Evolutionary conservation across 2,797 vertebrate species (phyloP), one percentile per base, ranked within the genome.

Genomic region (Poecilia gillii): DNA sequence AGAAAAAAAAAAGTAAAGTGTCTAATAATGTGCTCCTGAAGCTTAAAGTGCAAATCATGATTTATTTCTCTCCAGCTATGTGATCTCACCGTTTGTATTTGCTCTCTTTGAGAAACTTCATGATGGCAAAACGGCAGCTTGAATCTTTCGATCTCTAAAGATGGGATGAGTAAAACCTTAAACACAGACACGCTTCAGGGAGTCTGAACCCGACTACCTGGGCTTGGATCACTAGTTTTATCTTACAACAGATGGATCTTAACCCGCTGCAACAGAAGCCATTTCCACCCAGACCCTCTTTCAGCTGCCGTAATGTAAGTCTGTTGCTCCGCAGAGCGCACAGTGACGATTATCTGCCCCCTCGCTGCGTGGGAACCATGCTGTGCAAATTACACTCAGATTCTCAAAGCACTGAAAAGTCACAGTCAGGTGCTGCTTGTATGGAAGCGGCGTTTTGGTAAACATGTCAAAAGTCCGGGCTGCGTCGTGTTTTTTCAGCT

Each of bases 371-470:
- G 11, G 28, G n/a, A 1, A 59, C 28, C 28, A 31, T 3, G 28
- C 57, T 59, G 57, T 31, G 57, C 28, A 59, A 59, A 31, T 31
- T 28, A 59, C n/a, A 0, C 57, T 28, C 28, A 59, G 55, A 31
- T 12, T 28, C 55, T 31, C 55, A 28, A 59, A 28, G 55, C 25
- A 59, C n/a, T 31, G 57, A 31, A 14, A 14, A 59, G n/a, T 31
- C 57, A 59, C 53, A 55, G 28, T 59, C 57, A 59, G 57, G 57
- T 59, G 13, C 57, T 59, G 57, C 57, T 31, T 59, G 57, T 59
- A 31, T 59, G 57, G 31, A 31, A 59, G 13, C n/a, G 12, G 25
- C 25, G 9, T n/a, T 55, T 55, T 31, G 28, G 57, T 28, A 59
- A 59, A 31, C n/a, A n/a, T 55, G 25, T 55, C 57, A 59, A 59